phyloP scores from a whole-genome alignment of 2,113 vertebrate species.

The Pangasianodon hypophthalmus region DNA sequence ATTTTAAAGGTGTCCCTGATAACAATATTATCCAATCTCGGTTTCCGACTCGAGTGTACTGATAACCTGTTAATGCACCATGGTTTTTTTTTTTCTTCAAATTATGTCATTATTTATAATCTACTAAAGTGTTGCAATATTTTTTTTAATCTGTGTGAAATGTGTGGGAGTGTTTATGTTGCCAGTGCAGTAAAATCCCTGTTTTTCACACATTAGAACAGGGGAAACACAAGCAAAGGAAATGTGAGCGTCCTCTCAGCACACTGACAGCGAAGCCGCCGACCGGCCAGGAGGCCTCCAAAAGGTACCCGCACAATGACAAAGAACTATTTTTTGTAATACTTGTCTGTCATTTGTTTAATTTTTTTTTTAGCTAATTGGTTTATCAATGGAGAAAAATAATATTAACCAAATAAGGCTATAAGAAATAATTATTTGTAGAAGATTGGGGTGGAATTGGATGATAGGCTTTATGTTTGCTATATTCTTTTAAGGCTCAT shows the following conservation, averaged over 20 bases:
- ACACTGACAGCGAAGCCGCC: constrained; percentile 67
- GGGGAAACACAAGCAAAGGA: constrained; percentile 75
- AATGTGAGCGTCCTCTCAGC: constrained; percentile 70
- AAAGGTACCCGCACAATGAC: constrained; percentile 63
- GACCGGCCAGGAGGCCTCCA: constrained; percentile 65
- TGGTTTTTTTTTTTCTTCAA: neutral
- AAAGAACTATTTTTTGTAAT: neutral
- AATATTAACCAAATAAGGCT: neutral
- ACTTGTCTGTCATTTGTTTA: neutral
- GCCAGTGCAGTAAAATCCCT: constrained; percentile 15
- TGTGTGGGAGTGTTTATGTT: neutral
- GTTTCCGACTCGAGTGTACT: neutral
- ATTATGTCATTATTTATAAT: neutral
- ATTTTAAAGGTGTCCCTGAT: neutral
- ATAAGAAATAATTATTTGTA: neutral
- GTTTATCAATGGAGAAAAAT: neutral
- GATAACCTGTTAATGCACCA: neutral
- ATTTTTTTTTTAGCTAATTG: neutral
- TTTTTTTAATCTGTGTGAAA: neutral
- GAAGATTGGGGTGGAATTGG: neutral
- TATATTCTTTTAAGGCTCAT: neutral
- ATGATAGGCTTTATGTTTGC: neutral
- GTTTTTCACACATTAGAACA: constrained; percentile 63
- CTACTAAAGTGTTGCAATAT: neutral
- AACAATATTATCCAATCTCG: neutral